Evolutionary conservation across 1,140 invertebrate genomes (phyloP).

Genomic region (Aphelenchoides besseyi): DNA sequence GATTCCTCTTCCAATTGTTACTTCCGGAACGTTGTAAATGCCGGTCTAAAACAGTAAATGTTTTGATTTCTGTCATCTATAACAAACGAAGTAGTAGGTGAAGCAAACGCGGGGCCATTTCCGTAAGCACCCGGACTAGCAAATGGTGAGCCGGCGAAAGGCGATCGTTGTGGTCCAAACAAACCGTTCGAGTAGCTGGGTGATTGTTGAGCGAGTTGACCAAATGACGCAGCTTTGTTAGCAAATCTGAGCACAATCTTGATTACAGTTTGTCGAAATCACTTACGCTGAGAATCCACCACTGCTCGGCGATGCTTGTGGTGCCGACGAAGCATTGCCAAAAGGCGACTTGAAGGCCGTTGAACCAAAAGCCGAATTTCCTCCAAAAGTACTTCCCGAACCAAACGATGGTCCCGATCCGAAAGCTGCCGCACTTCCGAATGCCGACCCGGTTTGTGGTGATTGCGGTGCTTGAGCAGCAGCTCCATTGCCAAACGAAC

Average conservation of each 20-base stretch:
- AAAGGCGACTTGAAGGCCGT: background rate
- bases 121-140: no score
- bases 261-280: no score
- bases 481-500: background rate
- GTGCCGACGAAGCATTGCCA: background rate
- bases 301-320: background rate
- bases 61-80: no score
- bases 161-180: background rate
- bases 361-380: background rate
- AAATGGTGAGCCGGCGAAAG: background rate
- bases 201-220: background rate
- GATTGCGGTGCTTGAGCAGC: background rate
- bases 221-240: background rate
- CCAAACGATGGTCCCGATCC: background rate
- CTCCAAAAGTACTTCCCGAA: background rate
- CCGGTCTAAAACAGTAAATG: no score
- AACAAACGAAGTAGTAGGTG: no score
- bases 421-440: constrained; percentile 2
- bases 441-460: background rate
- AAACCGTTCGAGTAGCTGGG: background rate
- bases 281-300: background rate
- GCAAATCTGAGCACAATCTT: background rate
- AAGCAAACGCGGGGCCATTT: no score
- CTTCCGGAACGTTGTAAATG: no score
- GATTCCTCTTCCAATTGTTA: no score